Percentiles rank a stretch among this genome's conserved stretches.
Conservation (phyloP, 2,888 invertebrate species). For the Lithophane semibrunnea region DNA sequence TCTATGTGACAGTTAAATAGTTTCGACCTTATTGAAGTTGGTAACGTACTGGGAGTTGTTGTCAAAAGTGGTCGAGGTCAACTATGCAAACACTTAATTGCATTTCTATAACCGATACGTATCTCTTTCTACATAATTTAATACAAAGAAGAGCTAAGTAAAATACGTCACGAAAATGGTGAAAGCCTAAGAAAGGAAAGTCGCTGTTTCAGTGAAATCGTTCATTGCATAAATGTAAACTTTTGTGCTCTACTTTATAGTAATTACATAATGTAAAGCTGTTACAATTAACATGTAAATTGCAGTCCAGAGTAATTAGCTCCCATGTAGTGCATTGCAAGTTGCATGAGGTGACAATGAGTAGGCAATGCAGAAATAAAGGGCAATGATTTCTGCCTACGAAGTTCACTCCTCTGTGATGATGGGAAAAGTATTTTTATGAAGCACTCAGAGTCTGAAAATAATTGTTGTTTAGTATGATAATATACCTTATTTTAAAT, state of each 20-base stretch:
- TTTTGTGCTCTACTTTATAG: constrained; percentile 1
- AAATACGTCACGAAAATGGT: not conserved
- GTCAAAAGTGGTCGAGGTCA: not conserved
- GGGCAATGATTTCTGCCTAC: not conserved
- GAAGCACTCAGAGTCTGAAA: not conserved
- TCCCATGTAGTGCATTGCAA: constrained; percentile 18
- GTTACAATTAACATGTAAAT: constrained; percentile 30
- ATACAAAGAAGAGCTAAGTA: no score
- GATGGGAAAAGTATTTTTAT: not conserved
- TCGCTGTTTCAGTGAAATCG: not conserved
- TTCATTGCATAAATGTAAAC: not conserved
- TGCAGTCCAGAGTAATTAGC: constrained; percentile 25
- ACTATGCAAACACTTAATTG: not conserved
- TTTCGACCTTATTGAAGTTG: not conserved
- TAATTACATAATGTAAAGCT: constrained; percentile 8
- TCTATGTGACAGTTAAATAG: not conserved
- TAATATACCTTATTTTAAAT: not conserved
- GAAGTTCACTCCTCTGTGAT: not conserved
- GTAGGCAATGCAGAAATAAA: not conserved
- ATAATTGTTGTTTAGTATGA: not conserved
- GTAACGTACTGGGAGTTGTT: not conserved
- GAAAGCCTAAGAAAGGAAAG: not conserved
- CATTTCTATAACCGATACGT: not conserved
- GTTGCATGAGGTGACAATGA: constrained; percentile 21
- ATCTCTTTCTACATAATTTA: not conserved